These are phyloP conservation scores for Chelon labrosus DNA, from an alignment of 2,797 vertebrate genomes.

Conservation along the genomic window DNA sequence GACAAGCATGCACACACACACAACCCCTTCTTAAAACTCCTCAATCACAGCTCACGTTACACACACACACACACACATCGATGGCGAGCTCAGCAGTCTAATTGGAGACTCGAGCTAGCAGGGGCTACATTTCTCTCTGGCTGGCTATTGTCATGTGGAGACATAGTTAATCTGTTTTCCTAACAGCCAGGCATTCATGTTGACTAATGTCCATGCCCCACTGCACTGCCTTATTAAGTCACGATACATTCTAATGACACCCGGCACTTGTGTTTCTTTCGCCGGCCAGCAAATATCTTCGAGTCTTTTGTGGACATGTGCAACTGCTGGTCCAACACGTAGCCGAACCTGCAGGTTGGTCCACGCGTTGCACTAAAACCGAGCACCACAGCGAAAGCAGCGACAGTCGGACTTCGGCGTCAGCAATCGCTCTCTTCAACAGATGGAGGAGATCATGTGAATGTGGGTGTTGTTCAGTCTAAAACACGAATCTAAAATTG, in stretches of 20 bases:
- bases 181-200: constrained; percentile 47
- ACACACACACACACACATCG: constrained; percentile 8
- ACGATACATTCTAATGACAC: constrained; percentile 52
- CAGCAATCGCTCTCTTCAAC: neutral
- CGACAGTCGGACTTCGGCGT: neutral
- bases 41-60: constrained; percentile 43
- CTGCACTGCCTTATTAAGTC: constrained; percentile 50
- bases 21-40: constrained; percentile 33
- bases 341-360: neutral
- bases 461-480: neutral
- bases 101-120: constrained; percentile 51
- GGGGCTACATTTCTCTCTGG: constrained; percentile 50
- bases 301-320: constrained; percentile 2
- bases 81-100: constrained; percentile 37
- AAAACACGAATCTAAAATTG: neutral
- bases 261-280: constrained; percentile 17
- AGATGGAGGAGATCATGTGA: neutral
- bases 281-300: neutral
- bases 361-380: neutral
- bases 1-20: constrained; percentile 13
- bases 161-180: constrained; percentile 69
- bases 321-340: neutral
- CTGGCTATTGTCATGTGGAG: constrained; percentile 59
- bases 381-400: neutral
- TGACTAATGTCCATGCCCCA: constrained; percentile 55